Evolutionary conservation across 2,113 vertebrate species (phyloP).

Genomic region (Noturus placidus): DNA sequence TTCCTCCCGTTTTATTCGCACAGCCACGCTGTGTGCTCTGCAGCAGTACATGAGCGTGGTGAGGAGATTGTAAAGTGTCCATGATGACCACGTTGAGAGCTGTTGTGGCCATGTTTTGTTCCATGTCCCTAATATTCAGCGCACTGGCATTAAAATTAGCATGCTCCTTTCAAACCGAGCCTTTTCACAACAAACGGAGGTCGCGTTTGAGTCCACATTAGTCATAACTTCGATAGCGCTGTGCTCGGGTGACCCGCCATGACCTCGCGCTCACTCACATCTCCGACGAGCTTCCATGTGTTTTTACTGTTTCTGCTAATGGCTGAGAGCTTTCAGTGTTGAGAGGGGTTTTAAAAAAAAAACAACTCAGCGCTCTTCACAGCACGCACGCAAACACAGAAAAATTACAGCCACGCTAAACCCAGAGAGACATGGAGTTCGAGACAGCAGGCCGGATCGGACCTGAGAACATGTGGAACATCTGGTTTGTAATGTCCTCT

Average conservation of each 20-base stretch:
- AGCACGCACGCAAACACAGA: neutral
- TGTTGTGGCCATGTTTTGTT: neutral
- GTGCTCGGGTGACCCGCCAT: conserved; percentile 33
- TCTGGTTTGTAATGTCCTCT: neutral
- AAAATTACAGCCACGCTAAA: neutral
- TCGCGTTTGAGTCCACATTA: neutral
- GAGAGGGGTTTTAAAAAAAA: conserved; percentile 39
- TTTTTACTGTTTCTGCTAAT: conserved; percentile 54
- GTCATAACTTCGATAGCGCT: conserved; percentile 20
- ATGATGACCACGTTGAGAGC: neutral
- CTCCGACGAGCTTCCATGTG: conserved; percentile 39
- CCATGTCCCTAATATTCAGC: neutral
- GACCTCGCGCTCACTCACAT: conserved; percentile 22
- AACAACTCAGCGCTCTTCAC: conserved; percentile 27
- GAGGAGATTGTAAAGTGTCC: neutral
- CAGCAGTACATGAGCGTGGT: neutral
- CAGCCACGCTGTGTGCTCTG: neutral
- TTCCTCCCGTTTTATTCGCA: neutral
- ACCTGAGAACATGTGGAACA: neutral
- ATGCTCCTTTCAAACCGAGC: conserved; percentile 15
- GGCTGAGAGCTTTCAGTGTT: conserved; percentile 43
- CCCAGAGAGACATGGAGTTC: conserved; percentile 1
- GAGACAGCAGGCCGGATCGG: neutral
- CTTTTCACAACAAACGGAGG: neutral
- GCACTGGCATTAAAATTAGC: neutral